Percentiles rank a stretch among this genome's conserved stretches.
Evolutionary conservation across 1,140 invertebrate genomes (phyloP).

Genomic region (Dendrolimus kikuchii): DNA sequence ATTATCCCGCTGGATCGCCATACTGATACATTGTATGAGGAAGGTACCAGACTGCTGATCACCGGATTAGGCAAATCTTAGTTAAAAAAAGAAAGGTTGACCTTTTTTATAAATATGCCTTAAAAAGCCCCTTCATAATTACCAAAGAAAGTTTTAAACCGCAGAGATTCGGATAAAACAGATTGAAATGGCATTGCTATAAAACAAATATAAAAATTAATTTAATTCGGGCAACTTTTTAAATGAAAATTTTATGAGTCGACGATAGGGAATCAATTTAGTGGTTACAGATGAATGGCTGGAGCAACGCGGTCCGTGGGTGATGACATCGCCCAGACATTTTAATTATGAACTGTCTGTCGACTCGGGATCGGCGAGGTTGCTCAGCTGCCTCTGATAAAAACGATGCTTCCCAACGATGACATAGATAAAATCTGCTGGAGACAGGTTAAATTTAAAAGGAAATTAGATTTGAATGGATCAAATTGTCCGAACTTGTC

Average conservation of each 20-base stretch:
- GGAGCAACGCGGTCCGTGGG: slow-evolving; percentile 24
- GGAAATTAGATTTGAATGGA: slow-evolving; percentile 51
- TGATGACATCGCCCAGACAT: slow-evolving; percentile 53
- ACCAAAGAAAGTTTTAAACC: too few relatives aligned
- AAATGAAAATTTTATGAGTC: slow-evolving; percentile 37
- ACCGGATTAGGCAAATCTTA: too few relatives aligned
- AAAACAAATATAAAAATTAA: slow-evolving; percentile 1
- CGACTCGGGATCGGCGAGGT: slow-evolving; percentile 30
- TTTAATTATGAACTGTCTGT: slow-evolving; percentile 63
- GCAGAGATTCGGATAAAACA: too few relatives aligned
- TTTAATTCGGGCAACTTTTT: slow-evolving; percentile 1
- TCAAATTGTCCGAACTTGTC: slow-evolving; percentile 26
- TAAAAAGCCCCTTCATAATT: too few relatives aligned
- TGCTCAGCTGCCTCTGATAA: slow-evolving; percentile 41
- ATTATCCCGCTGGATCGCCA: too few relatives aligned
- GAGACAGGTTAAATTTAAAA: slow-evolving; percentile 54
- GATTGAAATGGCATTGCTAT: background rate
- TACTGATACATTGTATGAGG: too few relatives aligned
- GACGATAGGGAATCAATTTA: slow-evolving; percentile 56
- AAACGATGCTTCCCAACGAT: slow-evolving; percentile 36
- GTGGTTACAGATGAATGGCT: slow-evolving; percentile 44
- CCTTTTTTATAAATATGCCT: too few relatives aligned
- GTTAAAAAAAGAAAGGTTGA: too few relatives aligned
- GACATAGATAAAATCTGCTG: slow-evolving; percentile 50
- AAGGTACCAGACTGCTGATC: too few relatives aligned